Conservation (phyloP, 92 coral and sea anemone genomes). For the Actinernus sp. region DNA sequence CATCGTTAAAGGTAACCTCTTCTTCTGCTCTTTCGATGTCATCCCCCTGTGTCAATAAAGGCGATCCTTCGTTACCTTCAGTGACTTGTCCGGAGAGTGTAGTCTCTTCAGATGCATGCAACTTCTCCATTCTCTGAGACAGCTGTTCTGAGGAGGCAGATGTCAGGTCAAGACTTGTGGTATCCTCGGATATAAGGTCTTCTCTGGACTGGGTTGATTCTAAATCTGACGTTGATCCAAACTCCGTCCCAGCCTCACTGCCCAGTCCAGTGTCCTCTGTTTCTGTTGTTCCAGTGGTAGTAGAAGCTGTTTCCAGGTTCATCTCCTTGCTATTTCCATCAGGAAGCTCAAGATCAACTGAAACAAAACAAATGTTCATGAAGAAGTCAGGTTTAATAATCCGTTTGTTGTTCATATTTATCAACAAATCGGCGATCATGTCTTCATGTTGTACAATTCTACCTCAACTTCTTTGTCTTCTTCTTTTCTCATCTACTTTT, state of each 20-base stretch:
- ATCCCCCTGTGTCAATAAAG: conserved; percentile 15
- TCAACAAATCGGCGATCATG: too few species aligned
- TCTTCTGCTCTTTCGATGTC: conserved; percentile 28
- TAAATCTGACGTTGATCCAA: conserved; percentile 44
- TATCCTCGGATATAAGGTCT: conserved; percentile 53
- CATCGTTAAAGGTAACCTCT: conserved; percentile 29
- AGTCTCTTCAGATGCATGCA: conserved; percentile 8
- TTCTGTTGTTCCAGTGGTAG: conserved; percentile 55
- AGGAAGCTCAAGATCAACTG: conserved; percentile 13
- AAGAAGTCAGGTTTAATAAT: not conserved
- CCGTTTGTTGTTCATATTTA: too few species aligned
- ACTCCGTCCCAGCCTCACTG: conserved; percentile 66
- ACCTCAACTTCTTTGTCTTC: too few species aligned
- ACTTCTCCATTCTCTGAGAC: not conserved
- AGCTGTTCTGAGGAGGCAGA: conserved; percentile 11
- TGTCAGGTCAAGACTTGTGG: conserved; percentile 41
- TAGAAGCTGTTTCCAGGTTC: conserved; percentile 73
- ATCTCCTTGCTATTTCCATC: conserved; percentile 52
- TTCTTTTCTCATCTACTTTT: too few species aligned
- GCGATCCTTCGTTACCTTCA: not conserved
- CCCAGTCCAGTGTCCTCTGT: conserved; percentile 76
- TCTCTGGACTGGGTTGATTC: conserved; percentile 42
- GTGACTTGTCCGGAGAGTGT: not conserved
- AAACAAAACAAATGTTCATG: not conserved
- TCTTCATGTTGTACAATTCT: too few species aligned